Base-by-base conservation (phyloP, 2,888 invertebrate species). In the Bembecia ichneumoniformis region DNA sequence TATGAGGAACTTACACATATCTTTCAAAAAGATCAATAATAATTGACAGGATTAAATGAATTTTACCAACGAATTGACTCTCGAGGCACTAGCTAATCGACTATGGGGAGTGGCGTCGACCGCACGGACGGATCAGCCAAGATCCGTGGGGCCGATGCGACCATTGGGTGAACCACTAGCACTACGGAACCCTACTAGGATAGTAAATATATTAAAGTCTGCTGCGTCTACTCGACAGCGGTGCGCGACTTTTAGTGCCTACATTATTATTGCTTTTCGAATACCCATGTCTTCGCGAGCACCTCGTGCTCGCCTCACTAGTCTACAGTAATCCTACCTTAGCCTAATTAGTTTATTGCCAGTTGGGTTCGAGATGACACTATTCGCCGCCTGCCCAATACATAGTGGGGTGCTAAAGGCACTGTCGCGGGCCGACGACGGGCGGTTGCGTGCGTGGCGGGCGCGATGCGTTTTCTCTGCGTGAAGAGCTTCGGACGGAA, bases 181-280 rank as follows among this genome's bases (percentile, higher is more conserved):
- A 58, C 75, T 80, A 79, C 65, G 48, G 55, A 61, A 65, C 20
- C 63, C 81, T 82, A 81, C 71, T 54, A 66, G 68, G 58, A 55
- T 53, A 52, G 40, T 17, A 46, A 47, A 20, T 34, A 43, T 49
- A 47, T 7, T 43, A 43, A 71, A 74, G 75, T 72, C 73, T 69
- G 78, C 82, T 72, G 81, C 69, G 74, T 74, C 77, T 65, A 65
- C 52, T 58, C 60, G 78, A 82, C 83, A 73, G 71, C 82, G 77
- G 74, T 80, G 82, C 82, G 81, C 77, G 78, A 82, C 82, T 77
- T 73, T 70, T 66, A 70, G 64, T 73, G 68, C 71, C 87, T 87
- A 87, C 82, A 67, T 79, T 87, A 83, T 87, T 88, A 87, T 87
- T 88, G 87, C 87, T 87, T 88, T 80, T 87, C 82, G 87, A 84